Conservation (phyloP, 2,797 vertebrate species). For the Sebastolobus alascanus region DNA sequence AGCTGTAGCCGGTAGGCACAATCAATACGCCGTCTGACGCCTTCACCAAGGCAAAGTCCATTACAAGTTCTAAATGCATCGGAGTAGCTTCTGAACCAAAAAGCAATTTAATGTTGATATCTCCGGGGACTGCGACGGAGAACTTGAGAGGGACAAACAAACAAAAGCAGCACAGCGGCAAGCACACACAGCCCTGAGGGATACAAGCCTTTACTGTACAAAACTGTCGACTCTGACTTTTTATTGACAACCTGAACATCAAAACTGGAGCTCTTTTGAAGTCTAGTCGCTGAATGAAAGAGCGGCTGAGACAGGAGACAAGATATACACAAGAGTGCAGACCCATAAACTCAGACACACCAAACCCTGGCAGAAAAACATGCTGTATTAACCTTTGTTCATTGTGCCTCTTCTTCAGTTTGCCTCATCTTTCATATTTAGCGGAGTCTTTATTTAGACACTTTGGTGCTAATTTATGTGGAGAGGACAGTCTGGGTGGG, state of each 20-base stretch:
- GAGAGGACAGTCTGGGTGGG: slow-evolving; percentile 3
- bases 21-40: slow-evolving; percentile 80
- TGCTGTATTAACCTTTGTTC: slow-evolving; percentile 19
- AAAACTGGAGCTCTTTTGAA: slow-evolving; percentile 44
- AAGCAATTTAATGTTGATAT: slow-evolving; percentile 85
- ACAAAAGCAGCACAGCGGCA: slow-evolving; percentile 65
- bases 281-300: slow-evolving; percentile 38
- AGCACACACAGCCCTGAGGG: slow-evolving; percentile 57
- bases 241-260: slow-evolving; percentile 69
- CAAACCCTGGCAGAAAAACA: background rate
- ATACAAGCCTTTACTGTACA: slow-evolving; percentile 66
- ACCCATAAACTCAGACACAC: background rate
- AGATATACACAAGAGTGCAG: background rate
- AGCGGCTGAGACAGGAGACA: slow-evolving; percentile 7
- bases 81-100: slow-evolving; percentile 82
- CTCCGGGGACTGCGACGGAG: slow-evolving; percentile 72
- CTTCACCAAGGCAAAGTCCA: slow-evolving; percentile 81
- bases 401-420: slow-evolving; percentile 10
- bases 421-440: slow-evolving; percentile 48
- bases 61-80: slow-evolving; percentile 83
- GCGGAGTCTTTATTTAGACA: slow-evolving; percentile 7
- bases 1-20: slow-evolving; percentile 77
- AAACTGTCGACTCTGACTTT: slow-evolving; percentile 63
- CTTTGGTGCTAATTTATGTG: slow-evolving; percentile 16
- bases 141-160: slow-evolving; percentile 78